Base-by-base conservation (phyloP, 2,888 invertebrate genomes). In the Xestia c-nigrum region DNA sequence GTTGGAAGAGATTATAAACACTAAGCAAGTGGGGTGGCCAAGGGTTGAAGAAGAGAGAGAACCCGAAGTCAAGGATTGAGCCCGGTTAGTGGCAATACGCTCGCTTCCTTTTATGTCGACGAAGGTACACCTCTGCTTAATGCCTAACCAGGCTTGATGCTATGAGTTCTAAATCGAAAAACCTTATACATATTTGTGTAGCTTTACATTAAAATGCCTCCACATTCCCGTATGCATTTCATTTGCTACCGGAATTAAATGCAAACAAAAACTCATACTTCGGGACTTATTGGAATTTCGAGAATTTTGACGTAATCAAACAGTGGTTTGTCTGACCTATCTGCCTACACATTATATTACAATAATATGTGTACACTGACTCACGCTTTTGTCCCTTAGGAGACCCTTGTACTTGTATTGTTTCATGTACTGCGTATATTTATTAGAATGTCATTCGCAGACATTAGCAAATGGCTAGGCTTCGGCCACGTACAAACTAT, bases 191-290 rank as follows among this genome's bases (percentile, higher is more conserved):
- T n/a, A 38, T 1, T 12, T 50, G 21, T 21, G 52, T 21, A 52
- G n/a, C 52, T 52, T 52, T 52, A 67, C 21, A 38, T 61, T 52
- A 10, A 63, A 78, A 14, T 38, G 19, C 59, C 59, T 21, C n/a
- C 21, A 14, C 63, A 64, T 1, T 40, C 63, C 10, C 31, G 31
- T 63, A 68, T 77, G 78, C 46, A 63, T 61, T 52, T 40, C 63
- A n/a, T 70, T 64, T 14, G 40, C 31, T 55, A 14, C 24, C 64
- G 47, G 40, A 79, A 79, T 77, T 14, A 70, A 64, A 78, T 50
- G 50, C 72, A 71, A 70, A 71, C 63, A 71, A 79, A 50, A 65
- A 79, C n/a, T 64, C 7, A 47, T 31, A 21, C n/a, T 55, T 19
- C 24, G 4, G 14, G n/a, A 61, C 40, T 50, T 57, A 78, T 31